These are phyloP conservation scores for Coleophora deauratella DNA, from an alignment of 2,888 invertebrate species.

Conservation along the genomic window DNA sequence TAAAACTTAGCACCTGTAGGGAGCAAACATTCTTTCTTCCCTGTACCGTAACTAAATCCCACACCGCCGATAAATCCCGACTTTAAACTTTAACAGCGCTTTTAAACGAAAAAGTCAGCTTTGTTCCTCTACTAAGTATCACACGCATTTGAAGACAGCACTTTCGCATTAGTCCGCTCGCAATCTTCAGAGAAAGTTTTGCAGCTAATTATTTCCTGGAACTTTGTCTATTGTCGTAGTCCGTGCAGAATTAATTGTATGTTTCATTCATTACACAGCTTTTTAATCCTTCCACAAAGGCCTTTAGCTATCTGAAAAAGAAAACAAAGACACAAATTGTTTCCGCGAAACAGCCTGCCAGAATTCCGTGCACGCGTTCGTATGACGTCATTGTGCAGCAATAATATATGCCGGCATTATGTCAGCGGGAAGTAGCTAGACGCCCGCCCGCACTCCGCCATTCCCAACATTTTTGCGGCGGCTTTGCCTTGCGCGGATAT, in stretches of 20 bases:
- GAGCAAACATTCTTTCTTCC: conserved; percentile 54
- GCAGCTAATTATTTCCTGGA: too few species aligned
- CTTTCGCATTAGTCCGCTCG: too few species aligned
- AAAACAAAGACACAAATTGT: background rate
- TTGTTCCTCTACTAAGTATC: conserved; percentile 3
- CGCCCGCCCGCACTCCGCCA: conserved; percentile 24
- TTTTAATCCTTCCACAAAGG: background rate
- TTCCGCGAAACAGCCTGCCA: background rate
- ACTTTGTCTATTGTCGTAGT: background rate
- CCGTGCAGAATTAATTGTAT: too few species aligned
- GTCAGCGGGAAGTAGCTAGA: conserved; percentile 24
- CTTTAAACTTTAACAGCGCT: conserved; percentile 16
- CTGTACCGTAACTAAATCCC: conserved; percentile 38
- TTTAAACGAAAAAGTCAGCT: conserved; percentile 10
- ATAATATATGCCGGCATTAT: conserved; percentile 34
- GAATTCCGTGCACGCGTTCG: conserved; percentile 14
- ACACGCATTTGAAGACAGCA: background rate
- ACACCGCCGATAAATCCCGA: conserved; percentile 22
- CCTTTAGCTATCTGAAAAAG: background rate
- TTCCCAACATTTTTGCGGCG: conserved; percentile 49
- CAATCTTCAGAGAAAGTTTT: too few species aligned
- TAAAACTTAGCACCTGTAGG: conserved; percentile 63
- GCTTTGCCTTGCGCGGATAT: conserved; percentile 41
- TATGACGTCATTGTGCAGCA: conserved; percentile 21
- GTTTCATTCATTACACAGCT: too few species aligned